Evolutionary conservation across 2,797 vertebrate genomes (phyloP), one percentile per base, ranked within the genome.

Genomic region (Cheirogaleus major): DNA sequence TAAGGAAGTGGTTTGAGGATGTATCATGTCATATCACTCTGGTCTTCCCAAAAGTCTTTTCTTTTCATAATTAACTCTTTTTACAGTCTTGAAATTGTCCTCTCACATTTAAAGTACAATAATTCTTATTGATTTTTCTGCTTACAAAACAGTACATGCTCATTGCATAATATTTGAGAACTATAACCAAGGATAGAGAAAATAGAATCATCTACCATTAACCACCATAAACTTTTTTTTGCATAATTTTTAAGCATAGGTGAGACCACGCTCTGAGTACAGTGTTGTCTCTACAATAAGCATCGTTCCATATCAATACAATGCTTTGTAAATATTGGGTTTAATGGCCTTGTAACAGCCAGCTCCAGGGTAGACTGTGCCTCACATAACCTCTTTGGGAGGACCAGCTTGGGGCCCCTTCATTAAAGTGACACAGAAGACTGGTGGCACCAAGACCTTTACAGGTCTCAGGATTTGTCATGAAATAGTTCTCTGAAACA

Each of bases 301-400:
- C 6, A 7, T 23, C 17, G 88, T 63, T 50, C n/a, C 8, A 1
- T 55, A 65, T 52, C 1, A 5, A 22, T 7, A 4, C 0, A 1
- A 23, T 38, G 25, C 90, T 95, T 79, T 43, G 30, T 38, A 20
- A 23, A 1, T 27, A 4, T 27, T 25, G 20, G 43, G 30, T 32
- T 55, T 59, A 48, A 18, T 55, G 70, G 25, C 78, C n/a, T 55
- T 10, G 1, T 25, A 5, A 20, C 0, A n/a, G 20, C 45, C 20
- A 3, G 20, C 20, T 10, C 1, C 6, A 14, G 15, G 27, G 38
- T 41, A 14, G 23, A 8, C 61, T 3, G 0, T 30, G 41, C 72
- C 52, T 52, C 25, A 3, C 7, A 0, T 22, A 2, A 12, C 23
- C 15, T 8, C 67, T 1, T 5, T 0, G 2, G 50, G 38, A 27